Base-by-base conservation (phyloP, 2,113 vertebrate genomes). In the Paradoxurus hermaphroditus region DNA sequence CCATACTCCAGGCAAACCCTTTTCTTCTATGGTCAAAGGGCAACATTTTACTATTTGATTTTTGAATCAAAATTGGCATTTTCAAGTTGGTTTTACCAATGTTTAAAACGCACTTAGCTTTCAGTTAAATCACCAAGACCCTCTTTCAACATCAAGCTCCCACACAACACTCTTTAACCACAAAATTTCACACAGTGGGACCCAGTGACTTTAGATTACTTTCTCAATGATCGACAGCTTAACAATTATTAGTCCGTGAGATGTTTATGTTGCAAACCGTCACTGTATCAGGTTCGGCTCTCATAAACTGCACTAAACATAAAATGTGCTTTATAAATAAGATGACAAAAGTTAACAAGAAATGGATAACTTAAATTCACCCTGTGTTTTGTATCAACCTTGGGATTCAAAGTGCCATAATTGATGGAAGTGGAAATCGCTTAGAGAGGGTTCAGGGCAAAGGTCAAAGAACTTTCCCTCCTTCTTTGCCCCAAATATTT, bases 341-440 rank as follows among this genome's bases (percentile, higher is more conserved):
- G 79, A 68, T 75, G 36, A 91, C 34, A 70, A 86, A 94, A 95
- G 29, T 89, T 82, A 91, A 93, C 53, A 90, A 90, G 34, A 93
- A 86, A 19, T 72, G 3, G 62, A 63, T 65, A 94, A 83, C 75
- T 95, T 92, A 96, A 94, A 88, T 84, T 83, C 44, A 95, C 27
- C 78, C 49, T 27, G 1, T 44, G 12, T 97, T 96, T 96, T 79
- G 77, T n/a, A 91, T 92, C 81, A 90, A 73, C 62, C 27, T 96
- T 94, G 90, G 63, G 39, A 56, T 90, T 95, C 81, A 96, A 90
- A 96, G 77, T 90, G 88, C 81, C 39, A 59, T 87, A 94, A 51
- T 84, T 95, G 91, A 65, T 84, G 34, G 67, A 90, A 79, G 93
- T 67, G 65, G n/a, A 46, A 86, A 93, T 70, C 96, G 51, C 77